Evolutionary conservation across 1,140 invertebrate species (phyloP).

Genomic region (Bathynomus jamesi): DNA sequence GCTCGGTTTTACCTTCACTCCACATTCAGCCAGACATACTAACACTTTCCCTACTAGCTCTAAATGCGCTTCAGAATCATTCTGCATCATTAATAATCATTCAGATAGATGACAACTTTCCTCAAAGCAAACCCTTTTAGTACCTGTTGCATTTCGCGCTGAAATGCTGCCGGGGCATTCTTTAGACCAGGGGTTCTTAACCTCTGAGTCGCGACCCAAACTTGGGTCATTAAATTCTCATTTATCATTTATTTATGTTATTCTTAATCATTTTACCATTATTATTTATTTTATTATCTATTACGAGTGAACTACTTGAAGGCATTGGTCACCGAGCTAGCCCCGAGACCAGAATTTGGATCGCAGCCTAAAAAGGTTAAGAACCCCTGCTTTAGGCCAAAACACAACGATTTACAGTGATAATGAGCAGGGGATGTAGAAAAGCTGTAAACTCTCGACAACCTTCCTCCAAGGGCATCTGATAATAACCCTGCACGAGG

Average conservation of each 20-base stretch:
- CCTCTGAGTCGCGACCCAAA: no score
- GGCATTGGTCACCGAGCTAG: no score
- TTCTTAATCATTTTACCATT: no score
- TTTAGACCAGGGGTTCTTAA: no score
- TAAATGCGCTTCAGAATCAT: no score
- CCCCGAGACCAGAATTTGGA: no score
- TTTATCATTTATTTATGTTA: no score
- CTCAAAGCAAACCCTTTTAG: neutral
- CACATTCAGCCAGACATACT: neutral
- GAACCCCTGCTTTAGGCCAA: neutral
- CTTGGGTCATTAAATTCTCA: no score
- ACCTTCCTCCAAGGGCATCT: neutral
- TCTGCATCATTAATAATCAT: no score
- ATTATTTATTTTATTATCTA: no score
- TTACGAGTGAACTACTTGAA: no score
- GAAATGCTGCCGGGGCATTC: neutral
- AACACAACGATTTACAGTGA: neutral
- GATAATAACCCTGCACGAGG: constrained; percentile 3
- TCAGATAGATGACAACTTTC: neutral
- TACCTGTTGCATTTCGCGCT: neutral
- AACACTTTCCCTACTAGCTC: neutral
- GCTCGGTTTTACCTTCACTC: neutral
- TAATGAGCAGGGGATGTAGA: neutral
- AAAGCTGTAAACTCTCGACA: neutral
- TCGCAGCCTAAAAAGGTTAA: no score